Evolutionary conservation across 2,888 invertebrate genomes (phyloP).

Genomic region (Galerucella calmariensis): DNA sequence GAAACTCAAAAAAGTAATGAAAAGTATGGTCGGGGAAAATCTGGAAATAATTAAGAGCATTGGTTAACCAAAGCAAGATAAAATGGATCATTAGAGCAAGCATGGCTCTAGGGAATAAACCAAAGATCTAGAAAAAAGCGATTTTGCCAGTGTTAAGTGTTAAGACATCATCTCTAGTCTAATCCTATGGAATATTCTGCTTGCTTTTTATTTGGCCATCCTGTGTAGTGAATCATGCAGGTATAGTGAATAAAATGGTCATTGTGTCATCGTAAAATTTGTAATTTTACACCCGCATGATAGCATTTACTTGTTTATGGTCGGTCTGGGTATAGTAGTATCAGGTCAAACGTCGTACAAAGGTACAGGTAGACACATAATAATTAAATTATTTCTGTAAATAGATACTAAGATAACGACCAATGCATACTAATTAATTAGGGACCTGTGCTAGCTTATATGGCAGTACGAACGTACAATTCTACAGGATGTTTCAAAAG

Average conservation of each 20-base stretch:
- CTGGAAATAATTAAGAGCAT: too few species aligned
- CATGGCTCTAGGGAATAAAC: too few species aligned
- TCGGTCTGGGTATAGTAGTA: neutral
- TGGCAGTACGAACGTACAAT: neutral
- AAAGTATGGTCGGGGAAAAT: too few species aligned
- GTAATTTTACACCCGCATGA: constrained; percentile 29
- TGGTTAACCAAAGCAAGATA: too few species aligned
- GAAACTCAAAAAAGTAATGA: too few species aligned
- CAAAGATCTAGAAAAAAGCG: too few species aligned
- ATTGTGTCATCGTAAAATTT: constrained; percentile 25
- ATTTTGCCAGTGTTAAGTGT: too few species aligned
- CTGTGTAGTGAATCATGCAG: constrained; percentile 25
- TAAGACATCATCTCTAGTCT: too few species aligned
- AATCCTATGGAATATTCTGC: too few species aligned
- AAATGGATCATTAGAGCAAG: too few species aligned
- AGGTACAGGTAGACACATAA: constrained; percentile 11
- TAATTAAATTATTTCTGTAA: neutral
- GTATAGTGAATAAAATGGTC: constrained; percentile 10
- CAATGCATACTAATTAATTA: constrained; percentile 1
- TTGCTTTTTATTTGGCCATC: neutral
- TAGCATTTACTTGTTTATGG: neutral
- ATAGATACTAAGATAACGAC: neutral
- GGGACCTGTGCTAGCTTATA: neutral
- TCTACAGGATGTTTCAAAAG: too few species aligned
- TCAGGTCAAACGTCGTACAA: neutral